phyloP scores from a whole-genome alignment of 2,888 invertebrate genomes.

The Drosophila seclusa region DNA sequence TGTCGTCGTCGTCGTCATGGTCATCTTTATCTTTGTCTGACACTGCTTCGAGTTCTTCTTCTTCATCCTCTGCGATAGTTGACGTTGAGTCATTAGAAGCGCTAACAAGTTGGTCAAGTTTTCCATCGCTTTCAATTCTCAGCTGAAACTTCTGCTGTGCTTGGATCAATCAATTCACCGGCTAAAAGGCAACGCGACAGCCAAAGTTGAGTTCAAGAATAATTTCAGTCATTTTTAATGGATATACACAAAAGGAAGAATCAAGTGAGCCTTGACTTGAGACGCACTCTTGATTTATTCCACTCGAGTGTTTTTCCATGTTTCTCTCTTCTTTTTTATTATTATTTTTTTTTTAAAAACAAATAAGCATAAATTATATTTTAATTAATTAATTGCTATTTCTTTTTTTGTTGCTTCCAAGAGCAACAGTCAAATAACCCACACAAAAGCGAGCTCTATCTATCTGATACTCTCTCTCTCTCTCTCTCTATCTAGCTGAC shows the following conservation, averaged over 20 bases:
- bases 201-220: conserved; percentile 36
- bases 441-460: conserved; percentile 8
- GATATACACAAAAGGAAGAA: conserved; percentile 19
- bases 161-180: conserved; percentile 17
- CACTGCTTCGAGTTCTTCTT: conserved; percentile 14
- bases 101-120: conserved; percentile 57
- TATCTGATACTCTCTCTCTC: conserved; percentile 2
- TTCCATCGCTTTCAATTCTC: conserved; percentile 9
- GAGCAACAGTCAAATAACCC: conserved; percentile 1
- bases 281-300: background rate
- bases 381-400: conserved; percentile 43
- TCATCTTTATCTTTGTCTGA: conserved; percentile 41
- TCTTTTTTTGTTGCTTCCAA: background rate
- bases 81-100: conserved; percentile 50
- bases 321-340: background rate
- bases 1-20: conserved; percentile 5
- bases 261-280: conserved; percentile 4
- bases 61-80: background rate
- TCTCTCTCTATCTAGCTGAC: background rate
- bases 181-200: conserved; percentile 9
- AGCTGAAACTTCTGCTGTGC: background rate
- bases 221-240: conserved; percentile 35
- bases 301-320: background rate
- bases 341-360: conserved; percentile 4
- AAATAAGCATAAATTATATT: conserved; percentile 32